Evolutionary conservation across 2,113 vertebrate species (phyloP).

Genomic region (Corvus moneduloides): DNA sequence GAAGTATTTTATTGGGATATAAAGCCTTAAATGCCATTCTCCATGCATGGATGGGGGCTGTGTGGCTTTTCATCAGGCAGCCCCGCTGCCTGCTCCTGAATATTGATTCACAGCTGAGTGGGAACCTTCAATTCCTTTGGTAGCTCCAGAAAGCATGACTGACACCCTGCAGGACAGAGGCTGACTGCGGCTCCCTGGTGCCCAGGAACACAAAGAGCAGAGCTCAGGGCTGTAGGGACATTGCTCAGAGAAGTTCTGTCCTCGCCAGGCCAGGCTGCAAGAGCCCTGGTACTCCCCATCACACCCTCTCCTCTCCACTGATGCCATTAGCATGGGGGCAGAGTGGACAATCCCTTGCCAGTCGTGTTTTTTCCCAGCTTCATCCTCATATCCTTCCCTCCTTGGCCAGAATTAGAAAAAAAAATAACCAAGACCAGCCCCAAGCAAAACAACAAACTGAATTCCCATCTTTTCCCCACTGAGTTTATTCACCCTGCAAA

Average conservation of each 20-base stretch:
- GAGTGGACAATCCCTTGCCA: not conserved
- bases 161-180: not conserved
- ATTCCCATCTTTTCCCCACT: not conserved
- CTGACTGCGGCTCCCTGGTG: not conserved
- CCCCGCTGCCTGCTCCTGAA: not conserved
- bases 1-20: slow-evolving; percentile 33
- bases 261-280: not conserved
- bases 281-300: not conserved
- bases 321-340: not conserved
- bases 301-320: not conserved
- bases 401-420: not conserved
- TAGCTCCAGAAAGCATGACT: not conserved
- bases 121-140: not conserved
- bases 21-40: slow-evolving; percentile 27
- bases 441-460: not conserved
- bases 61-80: not conserved
- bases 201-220: not conserved
- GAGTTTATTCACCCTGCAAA: not conserved
- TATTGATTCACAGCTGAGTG: not conserved
- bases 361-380: not conserved
- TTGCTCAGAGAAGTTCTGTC: not conserved
- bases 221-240: not conserved
- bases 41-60: not conserved
- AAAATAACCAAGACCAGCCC: not conserved
- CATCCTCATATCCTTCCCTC: not conserved